Base-by-base conservation (phyloP, 1,140 invertebrate species). In the Apocrypta bakeri region DNA sequence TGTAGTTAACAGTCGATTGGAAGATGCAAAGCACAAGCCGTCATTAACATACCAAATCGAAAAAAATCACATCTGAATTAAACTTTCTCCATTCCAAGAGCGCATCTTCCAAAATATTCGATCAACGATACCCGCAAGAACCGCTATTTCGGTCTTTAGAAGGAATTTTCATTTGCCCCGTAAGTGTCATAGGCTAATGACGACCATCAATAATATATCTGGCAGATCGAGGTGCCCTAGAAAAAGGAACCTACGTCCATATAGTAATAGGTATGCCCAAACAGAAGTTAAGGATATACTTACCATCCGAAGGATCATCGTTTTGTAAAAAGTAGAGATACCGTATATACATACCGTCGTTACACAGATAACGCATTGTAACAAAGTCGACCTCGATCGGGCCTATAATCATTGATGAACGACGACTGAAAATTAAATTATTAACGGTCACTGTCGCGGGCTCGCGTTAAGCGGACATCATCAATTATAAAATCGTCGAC, bases 61-160 rank as follows among this genome's bases (percentile, higher is more conserved):
- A 17, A 56, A 56, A 56, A 56, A 56, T 56, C 6, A 8, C 21
- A 56, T 56, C 17, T 7, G 48, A 56, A 79, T 40, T 24, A 17
- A 78, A 69, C 76, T 78, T 78, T 78, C 77, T 37, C 77, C 66
- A 71, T 79, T 69, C 42, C 24, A 7, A 79, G 69, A 79, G 48
- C 21, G 64, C 27, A 48, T 71, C 27, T 71, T 27, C 56, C 24
- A 6, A 48, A 48, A 69, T 69, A 11, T 29, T 71, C 37, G 66
- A 78, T 31, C 37, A 42, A 78, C n/a, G 69, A 31, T 69, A 48
- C 42, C 9, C 17, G 7, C n/a, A 79, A 72, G 64, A 79, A 71
- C 77, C 66, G 66, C 42, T 72, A 37, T 1, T 27, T 56, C 42
- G 4, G 21, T 1, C 69, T 73, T 1, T 69, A 64, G 37, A 56